Base-by-base conservation (phyloP, 2,797 vertebrate species). In the Cynodonichthys magdalenae region DNA sequence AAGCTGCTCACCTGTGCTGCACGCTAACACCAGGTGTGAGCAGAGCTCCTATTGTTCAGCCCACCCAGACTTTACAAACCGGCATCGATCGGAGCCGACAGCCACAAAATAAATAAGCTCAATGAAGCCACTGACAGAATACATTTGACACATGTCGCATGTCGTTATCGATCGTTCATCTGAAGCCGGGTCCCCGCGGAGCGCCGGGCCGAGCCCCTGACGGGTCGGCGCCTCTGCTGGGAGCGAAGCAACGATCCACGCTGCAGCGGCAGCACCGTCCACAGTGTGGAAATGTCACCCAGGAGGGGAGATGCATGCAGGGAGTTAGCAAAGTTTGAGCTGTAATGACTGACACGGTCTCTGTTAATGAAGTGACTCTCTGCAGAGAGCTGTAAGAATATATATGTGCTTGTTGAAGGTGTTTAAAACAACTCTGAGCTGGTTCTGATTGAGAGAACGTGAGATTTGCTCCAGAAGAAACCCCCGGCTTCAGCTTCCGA, bases 81-180 rank as follows among this genome's bases (percentile, higher is more conserved):
- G 64, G 67, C 55, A 66, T 45, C 89, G 85, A 92, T 90, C 85
- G 84, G 91, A 83, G 71, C 75, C 36, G 86, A 87, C 85, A 91
- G 85, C 77, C 92, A 74, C 89, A 87, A 90, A 91, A 81, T 90
- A 93, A 92, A 88, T 92, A 76, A 81, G 83, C 83, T 92, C 89
- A 87, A 88, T 89, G 69, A 86, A 89, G 83, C 78, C 53, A 54
- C 66, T 71, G 79, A 86, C 90, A 89, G 91, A 91, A 90, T 84
- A 88, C 72, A 80, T 85, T 92, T 90, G 89, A 84, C 88, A 89
- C 79, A 71, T 75, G 87, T 90, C 84, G 75, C 58, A 87, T 85
- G 61, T 24, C 18, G 83, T 94, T 91, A 90, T 87, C 84, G 82
- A 92, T 90, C 55, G 71, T 24, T 56, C 34, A 53, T 17, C 34